phyloP scores from a whole-genome alignment of 2,797 vertebrate genomes.

The Erithacus rubecula region DNA sequence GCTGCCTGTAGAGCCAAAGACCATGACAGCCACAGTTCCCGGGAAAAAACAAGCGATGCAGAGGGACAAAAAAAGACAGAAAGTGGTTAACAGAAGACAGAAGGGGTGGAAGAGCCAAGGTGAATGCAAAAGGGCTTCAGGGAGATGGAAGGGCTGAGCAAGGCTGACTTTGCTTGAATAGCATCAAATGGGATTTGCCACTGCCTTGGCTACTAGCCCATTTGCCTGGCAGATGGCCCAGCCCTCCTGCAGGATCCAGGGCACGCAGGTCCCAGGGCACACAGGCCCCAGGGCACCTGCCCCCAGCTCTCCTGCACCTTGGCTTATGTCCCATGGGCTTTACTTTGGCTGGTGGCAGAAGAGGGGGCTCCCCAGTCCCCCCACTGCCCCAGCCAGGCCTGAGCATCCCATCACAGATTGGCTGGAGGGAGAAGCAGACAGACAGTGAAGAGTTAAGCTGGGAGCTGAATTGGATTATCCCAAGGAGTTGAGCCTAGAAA shows the following conservation, averaged over 20 bases:
- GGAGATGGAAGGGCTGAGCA: background rate
- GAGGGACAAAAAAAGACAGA: background rate
- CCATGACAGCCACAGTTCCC: background rate
- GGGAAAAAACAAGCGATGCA: background rate
- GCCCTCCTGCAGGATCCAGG: background rate
- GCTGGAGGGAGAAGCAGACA: background rate
- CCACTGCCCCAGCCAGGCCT: background rate
- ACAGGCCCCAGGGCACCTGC: background rate
- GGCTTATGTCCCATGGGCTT: background rate
- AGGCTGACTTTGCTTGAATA: background rate
- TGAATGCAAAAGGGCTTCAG: background rate
- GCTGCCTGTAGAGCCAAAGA: background rate
- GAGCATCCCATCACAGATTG: background rate
- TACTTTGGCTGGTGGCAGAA: background rate
- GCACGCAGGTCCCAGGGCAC: background rate
- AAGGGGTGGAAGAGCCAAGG: background rate
- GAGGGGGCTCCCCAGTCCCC: background rate
- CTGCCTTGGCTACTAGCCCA: background rate
- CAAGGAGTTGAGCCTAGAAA: background rate
- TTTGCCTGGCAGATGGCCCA: background rate
- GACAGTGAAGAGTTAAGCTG: background rate
- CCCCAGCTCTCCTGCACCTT: background rate
- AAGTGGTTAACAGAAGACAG: background rate
- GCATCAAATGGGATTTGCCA: background rate
- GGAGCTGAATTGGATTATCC: background rate